Percentiles rank a stretch among this genome's conserved stretches.
Evolutionary conservation across 1,140 invertebrate genomes (phyloP).

Genomic region (Batillaria attramentaria): DNA sequence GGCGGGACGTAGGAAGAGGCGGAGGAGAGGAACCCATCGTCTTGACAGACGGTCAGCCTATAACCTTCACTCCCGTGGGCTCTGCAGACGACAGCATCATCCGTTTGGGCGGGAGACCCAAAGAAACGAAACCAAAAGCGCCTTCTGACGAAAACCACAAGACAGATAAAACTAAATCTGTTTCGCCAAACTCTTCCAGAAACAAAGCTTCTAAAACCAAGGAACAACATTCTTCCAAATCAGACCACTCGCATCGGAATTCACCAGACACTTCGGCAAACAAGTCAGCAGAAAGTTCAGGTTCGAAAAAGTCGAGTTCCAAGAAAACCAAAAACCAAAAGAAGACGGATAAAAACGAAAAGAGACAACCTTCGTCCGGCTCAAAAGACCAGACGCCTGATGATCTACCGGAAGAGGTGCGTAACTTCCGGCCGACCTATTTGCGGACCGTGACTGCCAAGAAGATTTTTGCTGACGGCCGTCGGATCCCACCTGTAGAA

Average conservation of each 20-base stretch:
- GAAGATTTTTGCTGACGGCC: conserved; percentile 64
- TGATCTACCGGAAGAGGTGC: conserved; percentile 52
- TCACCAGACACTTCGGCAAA: background rate
- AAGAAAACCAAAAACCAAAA: background rate
- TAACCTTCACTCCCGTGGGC: background rate
- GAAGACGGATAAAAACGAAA: background rate
- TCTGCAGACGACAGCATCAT: conserved; percentile 6
- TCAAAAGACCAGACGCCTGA: background rate
- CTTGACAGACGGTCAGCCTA: conserved; percentile 1
- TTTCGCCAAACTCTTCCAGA: background rate
- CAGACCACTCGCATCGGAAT: no score
- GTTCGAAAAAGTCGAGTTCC: background rate
- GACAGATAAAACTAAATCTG: background rate
- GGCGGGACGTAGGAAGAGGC: background rate
- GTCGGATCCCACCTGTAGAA: conserved; percentile 62
- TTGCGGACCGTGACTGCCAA: conserved; percentile 58
- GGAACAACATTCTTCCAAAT: no score
- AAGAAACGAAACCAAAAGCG: background rate
- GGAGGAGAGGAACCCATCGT: background rate
- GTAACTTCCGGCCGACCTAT: conserved; percentile 58
- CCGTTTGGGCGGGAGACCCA: background rate
- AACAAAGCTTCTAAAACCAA: background rate
- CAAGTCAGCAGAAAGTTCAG: background rate
- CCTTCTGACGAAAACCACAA: conserved; percentile 15
- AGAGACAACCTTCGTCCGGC: background rate